Percentiles rank a stretch among this genome's conserved stretches.
Evolutionary conservation across 1,140 invertebrate genomes (phyloP).

Genomic region (Stenopsyche tienmushanensis): DNA sequence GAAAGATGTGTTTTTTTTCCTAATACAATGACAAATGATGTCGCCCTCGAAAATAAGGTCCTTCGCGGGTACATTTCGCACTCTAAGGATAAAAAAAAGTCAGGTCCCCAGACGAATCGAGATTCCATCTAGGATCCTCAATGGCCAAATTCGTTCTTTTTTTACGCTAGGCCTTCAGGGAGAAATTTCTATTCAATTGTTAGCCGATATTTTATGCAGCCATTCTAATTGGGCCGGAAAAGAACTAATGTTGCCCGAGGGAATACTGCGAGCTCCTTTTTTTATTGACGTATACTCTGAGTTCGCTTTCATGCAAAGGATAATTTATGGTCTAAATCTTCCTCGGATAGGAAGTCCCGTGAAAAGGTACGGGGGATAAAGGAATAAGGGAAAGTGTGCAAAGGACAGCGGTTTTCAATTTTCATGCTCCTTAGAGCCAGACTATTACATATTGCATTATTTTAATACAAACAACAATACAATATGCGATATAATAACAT

Average conservation of each 20-base stretch:
- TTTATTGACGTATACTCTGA: constrained; percentile 30
- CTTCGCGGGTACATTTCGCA: not conserved
- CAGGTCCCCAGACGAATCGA: not conserved
- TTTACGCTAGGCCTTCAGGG: constrained; percentile 26
- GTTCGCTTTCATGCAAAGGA: constrained; percentile 39
- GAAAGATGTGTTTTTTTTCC: no score
- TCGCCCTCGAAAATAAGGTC: no score
- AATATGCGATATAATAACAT: no score
- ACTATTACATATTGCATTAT: not conserved
- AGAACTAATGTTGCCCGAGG: constrained; percentile 39
- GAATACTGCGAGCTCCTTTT: constrained; percentile 24
- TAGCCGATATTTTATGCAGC: constrained; percentile 42
- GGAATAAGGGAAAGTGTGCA: constrained; percentile 3
- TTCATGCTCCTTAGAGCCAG: constrained; percentile 3
- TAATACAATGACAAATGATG: no score
- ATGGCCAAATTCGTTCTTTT: constrained; percentile 17
- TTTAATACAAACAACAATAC: not conserved
- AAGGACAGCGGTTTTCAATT: constrained; percentile 26
- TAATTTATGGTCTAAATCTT: constrained; percentile 36
- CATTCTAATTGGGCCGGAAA: constrained; percentile 42
- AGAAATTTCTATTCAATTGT: constrained; percentile 41
- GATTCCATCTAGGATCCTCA: not conserved
- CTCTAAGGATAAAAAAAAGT: not conserved
- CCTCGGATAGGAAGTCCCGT: constrained; percentile 27
- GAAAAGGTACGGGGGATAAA: constrained; percentile 20